These are phyloP conservation scores for Tarsius wallacei DNA, from an alignment of 2,797 vertebrate species.

Conservation along the genomic window DNA sequence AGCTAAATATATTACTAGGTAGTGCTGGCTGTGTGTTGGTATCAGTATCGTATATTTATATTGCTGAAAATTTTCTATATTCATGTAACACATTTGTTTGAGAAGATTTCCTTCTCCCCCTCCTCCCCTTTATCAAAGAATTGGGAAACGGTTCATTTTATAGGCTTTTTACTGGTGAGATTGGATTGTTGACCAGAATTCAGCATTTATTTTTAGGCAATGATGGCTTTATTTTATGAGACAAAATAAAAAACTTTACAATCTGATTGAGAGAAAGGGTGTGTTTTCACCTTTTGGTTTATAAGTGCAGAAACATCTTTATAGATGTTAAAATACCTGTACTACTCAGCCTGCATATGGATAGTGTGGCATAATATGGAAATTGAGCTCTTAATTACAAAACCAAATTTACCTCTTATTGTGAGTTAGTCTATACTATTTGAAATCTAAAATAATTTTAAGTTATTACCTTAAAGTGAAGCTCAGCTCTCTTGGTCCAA, in stretches of 20 bases:
- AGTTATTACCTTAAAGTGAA: constrained; percentile 63
- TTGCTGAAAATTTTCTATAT: not conserved
- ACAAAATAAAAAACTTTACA: constrained; percentile 35
- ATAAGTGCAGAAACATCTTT: constrained; percentile 54
- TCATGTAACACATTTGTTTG: not conserved
- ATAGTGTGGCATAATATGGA: constrained; percentile 23
- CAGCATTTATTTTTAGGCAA: constrained; percentile 24
- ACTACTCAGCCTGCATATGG: not conserved
- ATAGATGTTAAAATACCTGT: constrained; percentile 20
- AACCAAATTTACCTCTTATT: constrained; percentile 11
- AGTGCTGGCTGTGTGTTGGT: not conserved
- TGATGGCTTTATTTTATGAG: constrained; percentile 46
- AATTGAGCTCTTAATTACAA: constrained; percentile 50
- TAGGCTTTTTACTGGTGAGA: constrained; percentile 31
- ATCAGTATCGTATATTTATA: not conserved
- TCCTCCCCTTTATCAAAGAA: constrained; percentile 6
- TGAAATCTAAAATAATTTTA: constrained; percentile 65
- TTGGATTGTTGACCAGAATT: constrained; percentile 5
- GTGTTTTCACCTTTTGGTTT: constrained; percentile 55
- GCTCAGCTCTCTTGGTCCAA: not conserved
- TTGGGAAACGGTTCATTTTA: constrained; percentile 11
- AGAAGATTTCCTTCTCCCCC: not conserved
- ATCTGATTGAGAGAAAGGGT: not conserved
- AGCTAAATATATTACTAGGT: not conserved
- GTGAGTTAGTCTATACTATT: not conserved